Percentiles rank a stretch among this genome's conserved stretches.
Evolutionary conservation across 2,888 invertebrate species (phyloP).

Genomic region (Calliopum simillimum): DNA sequence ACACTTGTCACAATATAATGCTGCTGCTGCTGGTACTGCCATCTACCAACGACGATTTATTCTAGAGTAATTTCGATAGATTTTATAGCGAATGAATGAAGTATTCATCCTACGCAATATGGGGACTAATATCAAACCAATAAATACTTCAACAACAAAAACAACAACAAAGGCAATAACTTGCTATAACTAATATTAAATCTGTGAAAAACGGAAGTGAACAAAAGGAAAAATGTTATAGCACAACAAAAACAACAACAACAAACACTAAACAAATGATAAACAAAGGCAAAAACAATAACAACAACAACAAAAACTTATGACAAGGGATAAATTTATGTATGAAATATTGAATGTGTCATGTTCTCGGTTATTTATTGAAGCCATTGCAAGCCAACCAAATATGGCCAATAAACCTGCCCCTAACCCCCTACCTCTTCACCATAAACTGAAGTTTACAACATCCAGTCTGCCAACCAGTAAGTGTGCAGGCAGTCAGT

Average conservation of each 20-base stretch:
- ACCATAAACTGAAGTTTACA: too few relatives aligned
- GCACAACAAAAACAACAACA: neutral
- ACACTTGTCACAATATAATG: neutral
- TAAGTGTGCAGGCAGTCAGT: neutral
- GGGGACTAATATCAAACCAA: slow-evolving; percentile 22
- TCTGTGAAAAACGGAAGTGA: slow-evolving; percentile 28
- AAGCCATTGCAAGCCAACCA: neutral
- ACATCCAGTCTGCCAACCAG: neutral
- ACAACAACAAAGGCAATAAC: slow-evolving; percentile 12
- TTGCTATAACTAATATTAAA: slow-evolving; percentile 30
- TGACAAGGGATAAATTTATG: slow-evolving; percentile 36
- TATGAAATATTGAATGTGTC: slow-evolving; percentile 30
- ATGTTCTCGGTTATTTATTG: slow-evolving; percentile 33
- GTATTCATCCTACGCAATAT: neutral
- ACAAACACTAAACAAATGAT: neutral
- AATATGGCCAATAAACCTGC: neutral
- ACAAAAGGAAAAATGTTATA: neutral
- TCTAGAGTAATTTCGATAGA: neutral
- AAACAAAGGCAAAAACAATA: slow-evolving; percentile 13
- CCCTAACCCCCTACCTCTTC: neutral
- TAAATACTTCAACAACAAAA: slow-evolving; percentile 22
- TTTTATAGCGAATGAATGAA: neutral
- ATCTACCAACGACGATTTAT: neutral
- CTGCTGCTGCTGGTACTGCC: neutral
- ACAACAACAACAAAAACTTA: slow-evolving; percentile 18